Conservation (phyloP, 2,113 vertebrate species). For the Misgurnus mizolepis region DNA sequence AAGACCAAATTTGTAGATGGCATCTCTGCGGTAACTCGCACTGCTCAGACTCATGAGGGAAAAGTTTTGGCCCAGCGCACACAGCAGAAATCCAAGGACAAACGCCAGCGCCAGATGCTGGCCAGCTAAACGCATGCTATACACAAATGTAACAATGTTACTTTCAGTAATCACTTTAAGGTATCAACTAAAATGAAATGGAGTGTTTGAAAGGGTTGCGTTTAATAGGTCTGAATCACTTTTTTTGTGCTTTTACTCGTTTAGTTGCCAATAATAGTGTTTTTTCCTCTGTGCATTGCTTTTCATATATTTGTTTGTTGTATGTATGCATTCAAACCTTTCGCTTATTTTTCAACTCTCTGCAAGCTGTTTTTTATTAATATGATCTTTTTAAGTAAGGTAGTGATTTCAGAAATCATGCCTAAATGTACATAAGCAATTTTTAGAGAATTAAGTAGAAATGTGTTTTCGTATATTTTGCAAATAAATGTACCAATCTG, state of each 20-base stretch:
- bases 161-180: background rate
- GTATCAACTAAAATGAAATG: background rate
- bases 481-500: background rate
- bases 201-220: no score
- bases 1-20: constrained; percentile 94
- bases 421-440: background rate
- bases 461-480: background rate
- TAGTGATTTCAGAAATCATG: background rate
- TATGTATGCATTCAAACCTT: background rate
- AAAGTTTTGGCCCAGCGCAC: constrained; percentile 16
- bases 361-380: constrained; percentile 7
- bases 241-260: no score
- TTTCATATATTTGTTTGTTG: background rate
- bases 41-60: constrained; percentile 72
- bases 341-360: background rate
- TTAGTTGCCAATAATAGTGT: background rate
- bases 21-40: constrained; percentile 84
- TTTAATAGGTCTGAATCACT: no score
- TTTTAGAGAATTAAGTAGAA: background rate
- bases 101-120: constrained; percentile 55
- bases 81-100: constrained; percentile 70
- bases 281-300: background rate
- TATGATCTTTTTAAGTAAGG: background rate
- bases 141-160: background rate
- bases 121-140: constrained; percentile 45